Base-by-base conservation (phyloP, 2,888 invertebrate species). In the Ectemnius lituratus region DNA sequence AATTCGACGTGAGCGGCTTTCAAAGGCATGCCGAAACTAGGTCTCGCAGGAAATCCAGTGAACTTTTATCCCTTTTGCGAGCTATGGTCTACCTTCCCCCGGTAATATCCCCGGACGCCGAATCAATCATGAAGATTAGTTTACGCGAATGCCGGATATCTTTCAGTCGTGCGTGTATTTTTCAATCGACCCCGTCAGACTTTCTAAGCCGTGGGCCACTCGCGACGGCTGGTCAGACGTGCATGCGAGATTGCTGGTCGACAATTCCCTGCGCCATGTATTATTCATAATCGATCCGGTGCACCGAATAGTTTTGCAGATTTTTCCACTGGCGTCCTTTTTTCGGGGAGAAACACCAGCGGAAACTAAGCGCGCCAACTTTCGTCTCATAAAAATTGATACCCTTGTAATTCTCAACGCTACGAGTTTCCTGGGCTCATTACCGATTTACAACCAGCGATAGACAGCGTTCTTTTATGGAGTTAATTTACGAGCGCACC, bases 111-210 rank as follows among this genome's bases (percentile, higher is more conserved):
- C 37, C n/a, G 56, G 8, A 11, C 20, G 13, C 37, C 70, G 11
- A 70, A 73, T 73, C 73, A 73, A 73, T 73, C 70, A 62, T 56
- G 16, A 11, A 66, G 52, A 70, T 70, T 66, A 70, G 70, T 62
- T 70, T 73, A 66, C 13, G 66, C 57, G 62, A n/a, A 62, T 37
- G 60, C 14, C 57, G 56, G 20, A 58, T 49, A 58, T 14, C 60
- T 47, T n/a, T 11, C 28, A 49, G 11, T 18, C 57, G 49, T 18
- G 0, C 49, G 20, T 28, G 46, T 28, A 18, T 47, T 45, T 5
- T 14, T 18, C 37, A 28, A 56, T 46, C 16, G n/a, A 52, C 52
- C 52, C n/a, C 3, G 52, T 52, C 52, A 0, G 16, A 52, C 52
- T 16, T 52, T 4, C 37, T 37, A 37, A 37, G 8, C 11, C 11